Evolutionary conservation across 2,113 vertebrate species (phyloP).

Genomic region (Tautogolabrus adspersus): DNA sequence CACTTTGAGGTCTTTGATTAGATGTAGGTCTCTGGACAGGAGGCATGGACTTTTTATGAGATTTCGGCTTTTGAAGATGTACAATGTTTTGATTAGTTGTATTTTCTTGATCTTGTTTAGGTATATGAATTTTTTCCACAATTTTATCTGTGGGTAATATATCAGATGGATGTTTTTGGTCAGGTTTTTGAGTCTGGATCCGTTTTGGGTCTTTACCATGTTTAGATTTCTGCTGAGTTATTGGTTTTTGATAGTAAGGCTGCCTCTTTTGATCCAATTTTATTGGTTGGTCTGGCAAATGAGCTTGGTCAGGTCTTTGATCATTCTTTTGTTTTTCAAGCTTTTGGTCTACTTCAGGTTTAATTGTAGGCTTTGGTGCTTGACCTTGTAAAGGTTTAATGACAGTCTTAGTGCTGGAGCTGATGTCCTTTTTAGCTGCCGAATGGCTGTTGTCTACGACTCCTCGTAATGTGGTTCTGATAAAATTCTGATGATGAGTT

Average conservation of each 20-base stretch:
- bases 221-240: conserved; percentile 34
- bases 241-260: conserved; percentile 31
- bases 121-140: conserved; percentile 7
- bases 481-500: conserved; percentile 12
- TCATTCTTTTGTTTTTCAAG: conserved; percentile 46
- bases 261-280: conserved; percentile 52
- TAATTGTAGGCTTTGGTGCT: conserved; percentile 39
- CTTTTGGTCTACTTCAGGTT: conserved; percentile 35
- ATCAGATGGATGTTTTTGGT: conserved; percentile 20
- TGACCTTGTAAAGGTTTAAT: conserved; percentile 22
- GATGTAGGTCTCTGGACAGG: conserved; percentile 27
- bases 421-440: conserved; percentile 47
- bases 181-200: conserved; percentile 30
- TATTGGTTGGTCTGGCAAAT: conserved; percentile 33
- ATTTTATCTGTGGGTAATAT: conserved; percentile 36
- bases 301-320: conserved; percentile 33
- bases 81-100: conserved; percentile 11
- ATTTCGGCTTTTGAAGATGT: conserved; percentile 18
- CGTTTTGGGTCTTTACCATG: conserved; percentile 12
- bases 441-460: neutral
- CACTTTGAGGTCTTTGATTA: conserved; percentile 18
- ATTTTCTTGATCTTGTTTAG: conserved; percentile 7
- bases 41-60: conserved; percentile 7
- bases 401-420: conserved; percentile 24
- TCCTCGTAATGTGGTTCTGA: conserved; percentile 25